Evolutionary conservation across 2,113 vertebrate species (phyloP).

Genomic region (Leucopternis melanops): DNA sequence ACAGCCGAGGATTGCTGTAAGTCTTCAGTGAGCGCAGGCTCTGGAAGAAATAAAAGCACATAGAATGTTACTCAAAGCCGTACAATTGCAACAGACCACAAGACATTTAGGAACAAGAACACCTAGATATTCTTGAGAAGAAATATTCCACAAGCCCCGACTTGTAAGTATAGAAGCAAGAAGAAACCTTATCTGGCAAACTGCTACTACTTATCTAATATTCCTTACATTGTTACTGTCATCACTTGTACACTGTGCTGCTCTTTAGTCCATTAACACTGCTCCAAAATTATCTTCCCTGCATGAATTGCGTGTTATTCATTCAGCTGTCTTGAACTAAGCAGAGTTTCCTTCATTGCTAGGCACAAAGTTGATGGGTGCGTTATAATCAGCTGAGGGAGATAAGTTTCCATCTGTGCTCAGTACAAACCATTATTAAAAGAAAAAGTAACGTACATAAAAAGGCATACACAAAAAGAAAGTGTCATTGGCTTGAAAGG

Average conservation of each 20-base stretch:
- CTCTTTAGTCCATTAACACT: neutral
- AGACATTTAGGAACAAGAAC: neutral
- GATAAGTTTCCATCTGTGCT: neutral
- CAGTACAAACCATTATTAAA: neutral
- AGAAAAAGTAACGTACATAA: neutral
- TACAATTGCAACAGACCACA: neutral
- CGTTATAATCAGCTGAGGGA: neutral
- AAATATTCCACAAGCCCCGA: neutral
- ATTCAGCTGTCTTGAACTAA: constrained; percentile 5
- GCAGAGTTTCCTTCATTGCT: neutral
- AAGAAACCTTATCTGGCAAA: neutral
- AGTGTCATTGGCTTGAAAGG: neutral
- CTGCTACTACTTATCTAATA: neutral
- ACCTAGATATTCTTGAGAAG: neutral
- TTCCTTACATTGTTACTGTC: neutral
- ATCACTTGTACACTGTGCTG: neutral
- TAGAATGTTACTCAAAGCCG: neutral
- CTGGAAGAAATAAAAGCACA: constrained; percentile 61
- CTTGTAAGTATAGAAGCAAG: neutral
- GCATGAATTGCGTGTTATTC: neutral
- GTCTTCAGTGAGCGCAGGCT: constrained; percentile 80
- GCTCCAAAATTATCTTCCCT: constrained; percentile 14
- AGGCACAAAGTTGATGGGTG: neutral
- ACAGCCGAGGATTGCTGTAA: constrained; percentile 77
- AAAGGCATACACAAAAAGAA: neutral